A percentile compares a stretch with the other conserved stretches of the same genome.
These are phyloP conservation scores for Meda fulgida DNA, from an alignment of 2,797 vertebrate species.

Conservation along the genomic window DNA sequence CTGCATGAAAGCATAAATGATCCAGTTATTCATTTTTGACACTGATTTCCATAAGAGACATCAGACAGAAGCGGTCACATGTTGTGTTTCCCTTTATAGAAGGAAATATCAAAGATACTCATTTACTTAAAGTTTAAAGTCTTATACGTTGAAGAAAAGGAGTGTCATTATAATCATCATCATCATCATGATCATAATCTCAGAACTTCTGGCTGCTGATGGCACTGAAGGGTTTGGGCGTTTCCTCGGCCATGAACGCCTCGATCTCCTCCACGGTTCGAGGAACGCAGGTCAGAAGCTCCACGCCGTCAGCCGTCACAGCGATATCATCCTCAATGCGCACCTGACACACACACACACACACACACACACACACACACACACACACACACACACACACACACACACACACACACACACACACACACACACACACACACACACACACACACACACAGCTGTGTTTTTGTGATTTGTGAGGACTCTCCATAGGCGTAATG, in stretches of 20 bases:
- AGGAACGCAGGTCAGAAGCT: conserved; percentile 95
- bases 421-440: too few relatives aligned
- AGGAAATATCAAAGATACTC: neutral
- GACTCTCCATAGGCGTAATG: too few relatives aligned
- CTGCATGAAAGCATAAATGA: conserved; percentile 8
- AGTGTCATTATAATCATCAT: neutral
- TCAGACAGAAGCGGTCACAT: neutral
- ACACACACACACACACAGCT: too few relatives aligned
- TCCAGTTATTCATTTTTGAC: neutral
- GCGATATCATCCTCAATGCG: conserved; percentile 93
- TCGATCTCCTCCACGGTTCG: conserved; percentile 93
- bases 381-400: too few relatives aligned
- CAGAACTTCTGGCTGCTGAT: conserved; percentile 67
- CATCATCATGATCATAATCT: conserved; percentile 1
- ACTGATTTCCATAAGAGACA: neutral
- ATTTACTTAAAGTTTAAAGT: neutral
- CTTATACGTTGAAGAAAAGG: neutral
- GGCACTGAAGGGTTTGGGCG: conserved; percentile 78
- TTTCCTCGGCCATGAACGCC: conserved; percentile 85
- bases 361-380: too few relatives aligned
- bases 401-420: too few relatives aligned
- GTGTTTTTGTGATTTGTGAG: too few relatives aligned
- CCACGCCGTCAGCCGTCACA: conserved; percentile 83
- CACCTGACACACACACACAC: conserved; percentile 76
- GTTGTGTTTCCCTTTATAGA: conserved; percentile 13